These are phyloP conservation scores for Neolamprologus devosi DNA, from an alignment of 2,113 vertebrate species.

Conservation along the genomic window DNA sequence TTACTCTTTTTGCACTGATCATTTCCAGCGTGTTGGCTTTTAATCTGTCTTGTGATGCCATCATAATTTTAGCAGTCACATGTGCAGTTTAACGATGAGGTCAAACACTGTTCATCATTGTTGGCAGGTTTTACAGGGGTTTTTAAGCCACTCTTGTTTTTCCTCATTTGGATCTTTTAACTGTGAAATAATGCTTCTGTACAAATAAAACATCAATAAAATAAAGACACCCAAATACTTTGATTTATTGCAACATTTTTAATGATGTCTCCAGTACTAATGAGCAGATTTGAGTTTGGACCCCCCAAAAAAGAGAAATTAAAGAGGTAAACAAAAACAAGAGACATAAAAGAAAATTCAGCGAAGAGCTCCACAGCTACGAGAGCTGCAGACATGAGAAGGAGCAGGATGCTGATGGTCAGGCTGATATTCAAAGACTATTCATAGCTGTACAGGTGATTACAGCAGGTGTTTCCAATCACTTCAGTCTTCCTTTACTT, in stretches of 20 bases:
- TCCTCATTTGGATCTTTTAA: background rate
- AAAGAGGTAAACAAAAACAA: background rate
- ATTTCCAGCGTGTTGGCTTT: background rate
- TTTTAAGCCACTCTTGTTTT: background rate
- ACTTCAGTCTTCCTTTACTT: background rate
- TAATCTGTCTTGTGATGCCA: background rate
- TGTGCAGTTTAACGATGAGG: background rate
- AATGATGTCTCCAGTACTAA: slow-evolving; percentile 62
- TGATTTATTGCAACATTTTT: slow-evolving; percentile 64
- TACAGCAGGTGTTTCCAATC: slow-evolving; percentile 16
- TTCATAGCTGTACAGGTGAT: background rate
- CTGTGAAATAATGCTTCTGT: background rate
- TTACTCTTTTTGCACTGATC: background rate
- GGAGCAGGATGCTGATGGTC: background rate
- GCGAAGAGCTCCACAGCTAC: background rate
- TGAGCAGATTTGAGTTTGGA: slow-evolving; percentile 53
- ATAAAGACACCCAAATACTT: background rate
- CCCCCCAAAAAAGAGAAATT: slow-evolving; percentile 25
- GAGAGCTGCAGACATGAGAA: background rate
- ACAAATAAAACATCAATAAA: background rate
- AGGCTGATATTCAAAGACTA: background rate
- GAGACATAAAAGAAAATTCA: slow-evolving; percentile 27
- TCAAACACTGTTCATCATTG: background rate
- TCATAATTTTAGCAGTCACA: background rate
- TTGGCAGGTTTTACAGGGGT: background rate